phyloP scores from a whole-genome alignment of 2,888 invertebrate species.

The Arge pagana region DNA sequence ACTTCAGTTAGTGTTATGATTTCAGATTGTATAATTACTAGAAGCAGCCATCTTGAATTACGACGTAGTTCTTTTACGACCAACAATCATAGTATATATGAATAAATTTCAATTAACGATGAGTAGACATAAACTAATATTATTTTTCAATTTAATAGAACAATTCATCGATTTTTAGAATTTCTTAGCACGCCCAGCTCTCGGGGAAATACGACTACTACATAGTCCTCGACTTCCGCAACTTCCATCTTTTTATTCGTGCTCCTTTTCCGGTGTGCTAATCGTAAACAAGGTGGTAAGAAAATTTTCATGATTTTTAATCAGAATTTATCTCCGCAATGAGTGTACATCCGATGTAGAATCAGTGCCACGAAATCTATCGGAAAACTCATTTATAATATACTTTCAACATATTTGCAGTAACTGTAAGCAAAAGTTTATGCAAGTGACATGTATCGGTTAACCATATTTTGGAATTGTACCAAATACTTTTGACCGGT shows the following conservation, averaged over 20 bases:
- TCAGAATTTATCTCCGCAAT: constrained; percentile 35
- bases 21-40: constrained; percentile 2
- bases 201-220: too few relatives aligned
- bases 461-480: too few relatives aligned
- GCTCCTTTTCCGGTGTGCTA: constrained; percentile 46
- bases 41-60: constrained; percentile 32
- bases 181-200: too few relatives aligned
- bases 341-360: too few relatives aligned
- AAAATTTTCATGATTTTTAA: constrained; percentile 31
- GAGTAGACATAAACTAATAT: constrained; percentile 1
- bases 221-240: constrained; percentile 19
- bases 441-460: too few relatives aligned
- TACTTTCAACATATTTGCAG: too few relatives aligned
- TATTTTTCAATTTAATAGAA: neutral
- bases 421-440: too few relatives aligned
- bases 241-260: constrained; percentile 31
- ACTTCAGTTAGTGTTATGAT: neutral
- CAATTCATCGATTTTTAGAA: constrained; percentile 3
- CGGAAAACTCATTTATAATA: too few relatives aligned
- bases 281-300: constrained; percentile 41
- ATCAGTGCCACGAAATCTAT: too few relatives aligned
- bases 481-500: too few relatives aligned
- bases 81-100: too few relatives aligned
- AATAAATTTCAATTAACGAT: too few relatives aligned
- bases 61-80: constrained; percentile 27